phyloP scores from a whole-genome alignment of 1,140 invertebrate species.

The Atta cephalotes region DNA sequence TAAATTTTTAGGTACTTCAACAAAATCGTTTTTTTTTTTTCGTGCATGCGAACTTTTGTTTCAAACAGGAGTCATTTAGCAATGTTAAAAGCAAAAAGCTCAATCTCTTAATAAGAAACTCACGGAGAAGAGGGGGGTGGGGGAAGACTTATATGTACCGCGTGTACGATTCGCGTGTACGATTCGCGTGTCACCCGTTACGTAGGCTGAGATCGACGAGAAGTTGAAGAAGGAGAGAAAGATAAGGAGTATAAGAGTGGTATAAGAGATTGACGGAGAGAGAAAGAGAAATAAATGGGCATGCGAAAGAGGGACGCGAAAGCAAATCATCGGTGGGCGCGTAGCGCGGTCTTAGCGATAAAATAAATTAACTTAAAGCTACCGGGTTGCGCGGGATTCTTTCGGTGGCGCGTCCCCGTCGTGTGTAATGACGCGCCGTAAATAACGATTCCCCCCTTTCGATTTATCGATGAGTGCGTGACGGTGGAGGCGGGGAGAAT shows the following conservation, averaged over 20 bases:
- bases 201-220: background rate
- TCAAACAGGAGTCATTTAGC: background rate
- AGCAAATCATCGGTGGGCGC: constrained; percentile 70
- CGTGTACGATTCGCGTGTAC: constrained; percentile 27
- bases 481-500: background rate
- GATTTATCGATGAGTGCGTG: constrained; percentile 74
- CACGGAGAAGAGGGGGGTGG: background rate
- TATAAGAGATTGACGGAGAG: constrained; percentile 23
- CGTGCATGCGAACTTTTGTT: background rate
- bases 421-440: constrained; percentile 78
- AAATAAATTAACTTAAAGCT: constrained; percentile 81
- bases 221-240: constrained; percentile 1
- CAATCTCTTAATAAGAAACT: background rate
- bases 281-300: constrained; percentile 56
- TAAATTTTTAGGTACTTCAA: too few relatives aligned
- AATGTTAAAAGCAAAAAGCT: background rate
- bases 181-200: constrained; percentile 57
- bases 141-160: background rate
- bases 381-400: constrained; percentile 76
- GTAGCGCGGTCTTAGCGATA: constrained; percentile 71
- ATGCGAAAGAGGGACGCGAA: constrained; percentile 48
- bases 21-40: too few relatives aligned
- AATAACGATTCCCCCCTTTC: constrained; percentile 75
- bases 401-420: constrained; percentile 57
- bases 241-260: constrained; percentile 20